Percentiles rank a stretch among this genome's conserved stretches.
Evolutionary conservation across 37 sponge, comb jelly and placozoan genomes (phyloP).

Genomic region (Amphimedon queenslandica): DNA sequence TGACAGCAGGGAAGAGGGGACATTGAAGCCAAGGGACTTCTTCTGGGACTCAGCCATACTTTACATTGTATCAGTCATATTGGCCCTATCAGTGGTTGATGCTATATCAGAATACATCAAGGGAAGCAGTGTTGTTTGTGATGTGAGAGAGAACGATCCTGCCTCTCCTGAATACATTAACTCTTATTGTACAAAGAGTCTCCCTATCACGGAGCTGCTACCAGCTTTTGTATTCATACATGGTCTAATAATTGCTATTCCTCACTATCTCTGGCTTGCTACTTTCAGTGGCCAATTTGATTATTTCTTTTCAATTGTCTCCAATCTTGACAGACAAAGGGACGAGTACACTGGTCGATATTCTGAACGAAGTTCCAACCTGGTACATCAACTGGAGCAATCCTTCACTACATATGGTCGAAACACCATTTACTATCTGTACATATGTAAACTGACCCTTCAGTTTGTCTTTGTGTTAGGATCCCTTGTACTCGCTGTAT

Average conservation of each 20-base stretch:
- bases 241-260: slow-evolving; percentile 34
- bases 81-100: slow-evolving; percentile 42
- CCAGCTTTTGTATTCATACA: slow-evolving; percentile 53
- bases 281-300: slow-evolving; percentile 46
- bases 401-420: slow-evolving; percentile 36
- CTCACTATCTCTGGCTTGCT: slow-evolving; percentile 59
- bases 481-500: slow-evolving; percentile 8
- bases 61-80: slow-evolving; percentile 43
- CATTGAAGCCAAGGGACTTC: slow-evolving; percentile 39
- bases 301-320: slow-evolving; percentile 39
- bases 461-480: slow-evolving; percentile 19
- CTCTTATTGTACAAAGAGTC: slow-evolving; percentile 27
- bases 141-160: slow-evolving; percentile 5
- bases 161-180: slow-evolving; percentile 21
- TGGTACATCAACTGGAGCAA: slow-evolving; percentile 20
- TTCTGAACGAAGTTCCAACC: slow-evolving; percentile 26
- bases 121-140: slow-evolving; percentile 22
- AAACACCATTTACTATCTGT: slow-evolving; percentile 36
- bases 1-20: slow-evolving; percentile 16
- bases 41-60: slow-evolving; percentile 63
- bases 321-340: slow-evolving; percentile 42
- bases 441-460: slow-evolving; percentile 21
- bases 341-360: slow-evolving; percentile 32
- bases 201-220: slow-evolving; percentile 25
- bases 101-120: slow-evolving; percentile 45